Base-by-base conservation (phyloP, 1,140 invertebrate genomes). In the Drosophila varians region DNA sequence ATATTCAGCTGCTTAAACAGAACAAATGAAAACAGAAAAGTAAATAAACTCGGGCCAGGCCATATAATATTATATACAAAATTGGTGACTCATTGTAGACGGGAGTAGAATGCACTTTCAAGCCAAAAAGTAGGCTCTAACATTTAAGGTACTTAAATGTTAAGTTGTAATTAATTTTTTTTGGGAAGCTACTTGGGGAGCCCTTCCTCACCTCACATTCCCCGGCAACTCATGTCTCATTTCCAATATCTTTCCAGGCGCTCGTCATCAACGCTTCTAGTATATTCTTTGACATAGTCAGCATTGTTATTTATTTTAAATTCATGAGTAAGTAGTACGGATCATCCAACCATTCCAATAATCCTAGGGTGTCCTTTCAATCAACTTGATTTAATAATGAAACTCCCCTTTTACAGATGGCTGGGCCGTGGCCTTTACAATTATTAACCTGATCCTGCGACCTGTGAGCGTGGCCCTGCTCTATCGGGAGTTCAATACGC, bases 201-300 rank as follows among this genome's bases (percentile, higher is more conserved):
- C 11, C 14, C 12, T 7, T 9, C n/a, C 16, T n/a, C n/a, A n/a
- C n/a, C n/a, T n/a, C 31, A 9, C n/a, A 9, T 42, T 42, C 38
- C 38, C 38, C 16, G 38, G n/a, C 14, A 8, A 42, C 38, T 42
- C 38, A 42, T 16, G 3, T 1, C 9, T 21, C 55, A 66, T 58
- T 28, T 77, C 14, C 45, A 53, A 42, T 74, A 49, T 74, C 40
- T 62, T 90, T 90, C 2, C 86, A 91, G 90, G 90, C 90, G 64
- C 78, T 90, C 68, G 80, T 91, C 40, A 91, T 91, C 55, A 66
- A 91, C 69, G 74, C 62, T 68, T 86, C 74, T 46, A 88, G 88
- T 74, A 91, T 91, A 70, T 90, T 91, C 74, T 80, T 91, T 73
- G 90, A 91, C 64, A 55, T 91, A 74, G 66, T 90, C 60, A 76